Evolutionary conservation across 2,888 invertebrate genomes (phyloP), one percentile per base, ranked within the genome.

Genomic region (Gisinianus flammeolus): DNA sequence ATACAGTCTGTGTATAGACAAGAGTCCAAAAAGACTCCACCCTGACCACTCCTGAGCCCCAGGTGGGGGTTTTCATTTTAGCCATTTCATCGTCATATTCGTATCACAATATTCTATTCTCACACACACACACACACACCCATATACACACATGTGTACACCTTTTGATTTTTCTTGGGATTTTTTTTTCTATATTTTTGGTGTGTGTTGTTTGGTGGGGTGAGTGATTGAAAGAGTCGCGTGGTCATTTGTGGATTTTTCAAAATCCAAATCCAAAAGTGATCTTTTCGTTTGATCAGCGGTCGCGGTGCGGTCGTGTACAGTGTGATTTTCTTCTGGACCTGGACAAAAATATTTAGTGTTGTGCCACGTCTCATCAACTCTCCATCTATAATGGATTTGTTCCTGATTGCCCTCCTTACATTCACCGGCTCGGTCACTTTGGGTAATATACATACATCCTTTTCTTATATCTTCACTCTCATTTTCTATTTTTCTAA

Each of bases 41-140:
- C 33, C 31, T 66, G 66, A 62, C 76, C 76, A 77, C 70, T 70
- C 76, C 76, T 77, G 76, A 70, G 76, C 76, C 76, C 69, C 76
- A 76, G 76, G 69, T 69, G 54, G 31, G 58, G 76, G 76, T 28
- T 58, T 72, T 72, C 30, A n/a, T 56, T 10, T 24, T 70, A 44
- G 16, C 54, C 54, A 4, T 54, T 16, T 54, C 54, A 54, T n/a
- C n/a, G 54, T 8, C 10, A 12, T 64, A 64, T 64, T n/a, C n/a
- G 6, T 54, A 54, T 54, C 54, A n/a, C n/a, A n/a, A n/a, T n/a
- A n/a, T n/a, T n/a, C n/a, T n/a, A n/a, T n/a, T n/a, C n/a, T n/a
- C n/a, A n/a, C n/a, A n/a, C n/a, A n/a, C n/a, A n/a, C n/a, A n/a
- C n/a, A n/a, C n/a, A n/a, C n/a, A n/a, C n/a, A n/a, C 54, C n/a